Conservation (phyloP, 2,888 invertebrate species). For the Archaeoteleia sp. region DNA sequence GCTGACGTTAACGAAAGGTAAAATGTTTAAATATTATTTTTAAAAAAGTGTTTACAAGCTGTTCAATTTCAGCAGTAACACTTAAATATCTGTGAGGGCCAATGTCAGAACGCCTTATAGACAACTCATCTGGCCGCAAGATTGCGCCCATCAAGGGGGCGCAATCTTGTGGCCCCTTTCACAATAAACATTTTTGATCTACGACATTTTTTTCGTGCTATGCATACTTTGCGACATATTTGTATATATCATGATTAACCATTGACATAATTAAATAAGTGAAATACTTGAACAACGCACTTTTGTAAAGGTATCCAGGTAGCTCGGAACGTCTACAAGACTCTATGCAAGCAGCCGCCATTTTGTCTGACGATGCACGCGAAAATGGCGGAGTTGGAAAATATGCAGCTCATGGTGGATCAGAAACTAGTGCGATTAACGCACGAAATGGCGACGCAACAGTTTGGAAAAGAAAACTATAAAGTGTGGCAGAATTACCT, state of each 20-base stretch:
- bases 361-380: constrained; percentile 79
- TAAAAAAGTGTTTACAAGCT: too few relatives aligned
- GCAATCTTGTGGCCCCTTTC: too few relatives aligned
- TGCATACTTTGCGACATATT: too few relatives aligned
- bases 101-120: too few relatives aligned
- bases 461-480: constrained; percentile 81
- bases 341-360: constrained; percentile 78
- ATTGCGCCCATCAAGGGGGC: too few relatives aligned
- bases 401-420: constrained; percentile 69
- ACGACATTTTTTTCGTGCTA: too few relatives aligned
- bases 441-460: constrained; percentile 79
- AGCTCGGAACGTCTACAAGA: constrained; percentile 80
- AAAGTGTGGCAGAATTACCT: constrained; percentile 86
- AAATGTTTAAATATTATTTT: not conserved
- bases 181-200: too few relatives aligned
- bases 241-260: constrained; percentile 1
- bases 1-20: constrained; percentile 75
- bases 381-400: constrained; percentile 78
- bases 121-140: too few relatives aligned
- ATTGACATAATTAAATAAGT: not conserved
- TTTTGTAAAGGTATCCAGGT: constrained; percentile 75
- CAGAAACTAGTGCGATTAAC: constrained; percentile 74
- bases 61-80: too few relatives aligned
- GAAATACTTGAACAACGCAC: constrained; percentile 7
- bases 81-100: too few relatives aligned